Evolutionary conservation across 1,140 invertebrate species (phyloP).

Genomic region (Philotrypesis tridentata): DNA sequence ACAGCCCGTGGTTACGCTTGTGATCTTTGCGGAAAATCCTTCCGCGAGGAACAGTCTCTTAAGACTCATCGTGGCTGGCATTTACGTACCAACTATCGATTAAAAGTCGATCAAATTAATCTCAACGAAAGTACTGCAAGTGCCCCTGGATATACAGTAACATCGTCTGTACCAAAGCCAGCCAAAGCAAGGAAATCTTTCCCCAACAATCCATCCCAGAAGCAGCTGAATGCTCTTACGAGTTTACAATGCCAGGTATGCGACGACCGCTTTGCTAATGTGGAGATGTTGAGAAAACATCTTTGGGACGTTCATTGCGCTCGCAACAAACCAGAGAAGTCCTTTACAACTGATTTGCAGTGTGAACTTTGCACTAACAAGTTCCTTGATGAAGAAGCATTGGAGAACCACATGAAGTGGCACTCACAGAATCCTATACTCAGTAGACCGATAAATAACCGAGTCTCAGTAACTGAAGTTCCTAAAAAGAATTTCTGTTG

Average conservation of each 20-base stretch:
- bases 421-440: conserved; percentile 68
- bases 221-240: not conserved
- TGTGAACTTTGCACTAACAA: conserved; percentile 77
- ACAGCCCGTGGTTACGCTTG: conserved; percentile 59
- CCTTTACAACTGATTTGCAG: conserved; percentile 71
- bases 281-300: conserved; percentile 64
- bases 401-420: conserved; percentile 75
- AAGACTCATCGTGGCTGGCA: conserved; percentile 79
- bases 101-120: conserved; percentile 47
- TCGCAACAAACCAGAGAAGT: conserved; percentile 64
- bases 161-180: conserved; percentile 51
- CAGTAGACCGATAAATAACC: conserved; percentile 40
- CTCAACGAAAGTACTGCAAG: conserved; percentile 41
- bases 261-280: conserved; percentile 64
- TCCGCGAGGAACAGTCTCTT: conserved; percentile 70
- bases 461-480: not conserved
- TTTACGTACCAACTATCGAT: conserved; percentile 71
- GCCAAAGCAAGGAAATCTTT: conserved; percentile 68
- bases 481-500: conserved; percentile 72
- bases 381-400: conserved; percentile 74
- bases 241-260: conserved; percentile 70
- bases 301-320: conserved; percentile 71
- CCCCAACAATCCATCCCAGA: conserved; percentile 53
- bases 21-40: conserved; percentile 77
- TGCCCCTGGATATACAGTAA: conserved; percentile 26